Evolutionary conservation across 2,888 invertebrate genomes (phyloP), one percentile per base, ranked within the genome.

Genomic region (Chaitophorus viminalis): DNA sequence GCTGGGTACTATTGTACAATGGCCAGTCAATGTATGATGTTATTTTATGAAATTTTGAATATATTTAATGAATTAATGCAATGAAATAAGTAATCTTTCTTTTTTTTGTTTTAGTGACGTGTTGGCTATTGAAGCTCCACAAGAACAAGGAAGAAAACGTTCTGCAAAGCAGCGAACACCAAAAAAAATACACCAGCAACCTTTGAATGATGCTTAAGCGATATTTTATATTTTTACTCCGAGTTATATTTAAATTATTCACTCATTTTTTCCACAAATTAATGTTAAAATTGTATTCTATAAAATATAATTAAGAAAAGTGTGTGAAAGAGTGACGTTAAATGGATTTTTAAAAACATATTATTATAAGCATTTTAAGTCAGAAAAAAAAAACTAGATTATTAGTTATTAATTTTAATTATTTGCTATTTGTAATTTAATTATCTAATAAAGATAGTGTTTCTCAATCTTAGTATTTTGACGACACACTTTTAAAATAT

Each of bases 121-220:
- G 29, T 79, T 87, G 39, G 65, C 87, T 31, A 65, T 87, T n/a
- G 87, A 87, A 79, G 46, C 14, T 36, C 68, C n/a, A 0, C 54
- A 29, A 6, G 74, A 87, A n/a, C 79, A 78, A 60, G 87, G 78
- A 65, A 87, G 79, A 72, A 87, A 87, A 81, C 70, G 87, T 39
- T 54, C 79, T 31, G 70, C 60, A 5, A 87, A 87, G 39, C 87
- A 87, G 39, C 60, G 79, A 0, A 79, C 79, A 0, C 79, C 78
- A 4, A 87, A 87, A 81, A 87, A 86, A 70, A 86, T 86, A 3
- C 72, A 86, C 25, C 78, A 86, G 36, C 52, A 78, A 29, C 86
- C 78, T 54, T 36, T 72, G 21, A 78, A 86, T 21, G 78, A 78
- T 18, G 84, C 76, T 33, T 84, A 76, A 84, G 9, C 8, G 25